Evolutionary conservation across 2,888 invertebrate genomes (phyloP).

Genomic region (Drosophila cracens): DNA sequence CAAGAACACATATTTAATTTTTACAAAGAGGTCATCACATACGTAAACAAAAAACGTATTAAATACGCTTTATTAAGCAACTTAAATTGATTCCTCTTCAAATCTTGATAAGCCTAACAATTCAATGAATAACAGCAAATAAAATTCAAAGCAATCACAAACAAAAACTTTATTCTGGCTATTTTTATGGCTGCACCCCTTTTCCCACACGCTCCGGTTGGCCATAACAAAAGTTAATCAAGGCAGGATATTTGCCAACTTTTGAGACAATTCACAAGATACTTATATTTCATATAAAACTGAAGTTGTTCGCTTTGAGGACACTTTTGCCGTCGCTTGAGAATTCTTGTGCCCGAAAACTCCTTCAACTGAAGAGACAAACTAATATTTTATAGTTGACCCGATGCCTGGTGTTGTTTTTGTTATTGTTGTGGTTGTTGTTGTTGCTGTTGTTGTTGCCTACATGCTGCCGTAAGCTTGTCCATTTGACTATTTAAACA

Average conservation of each 20-base stretch:
- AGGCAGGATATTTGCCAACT: not conserved
- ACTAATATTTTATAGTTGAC: not conserved
- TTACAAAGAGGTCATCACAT: not conserved
- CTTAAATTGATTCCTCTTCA: not conserved
- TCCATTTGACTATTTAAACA: slow-evolving; percentile 40
- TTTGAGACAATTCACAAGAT: not conserved
- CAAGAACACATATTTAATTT: not conserved
- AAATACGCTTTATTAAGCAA: not conserved
- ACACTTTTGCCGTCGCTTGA: not conserved
- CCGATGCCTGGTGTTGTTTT: not conserved
- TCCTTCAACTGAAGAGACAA: not conserved
- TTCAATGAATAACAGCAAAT: not conserved
- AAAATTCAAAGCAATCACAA: not conserved
- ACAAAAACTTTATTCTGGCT: not conserved
- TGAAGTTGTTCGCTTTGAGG: not conserved
- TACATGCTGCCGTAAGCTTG: not conserved
- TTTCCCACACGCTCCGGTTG: not conserved
- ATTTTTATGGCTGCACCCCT: not conserved
- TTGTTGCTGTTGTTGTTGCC: not conserved
- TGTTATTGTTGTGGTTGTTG: not conserved
- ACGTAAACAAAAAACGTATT: not conserved
- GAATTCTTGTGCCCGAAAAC: not conserved
- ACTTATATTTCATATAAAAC: not conserved
- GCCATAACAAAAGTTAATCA: not conserved
- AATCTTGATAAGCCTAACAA: not conserved